Evolutionary conservation across 2,113 vertebrate genomes (phyloP), one percentile per base, ranked within the genome.

Genomic region (Uria aalge): DNA sequence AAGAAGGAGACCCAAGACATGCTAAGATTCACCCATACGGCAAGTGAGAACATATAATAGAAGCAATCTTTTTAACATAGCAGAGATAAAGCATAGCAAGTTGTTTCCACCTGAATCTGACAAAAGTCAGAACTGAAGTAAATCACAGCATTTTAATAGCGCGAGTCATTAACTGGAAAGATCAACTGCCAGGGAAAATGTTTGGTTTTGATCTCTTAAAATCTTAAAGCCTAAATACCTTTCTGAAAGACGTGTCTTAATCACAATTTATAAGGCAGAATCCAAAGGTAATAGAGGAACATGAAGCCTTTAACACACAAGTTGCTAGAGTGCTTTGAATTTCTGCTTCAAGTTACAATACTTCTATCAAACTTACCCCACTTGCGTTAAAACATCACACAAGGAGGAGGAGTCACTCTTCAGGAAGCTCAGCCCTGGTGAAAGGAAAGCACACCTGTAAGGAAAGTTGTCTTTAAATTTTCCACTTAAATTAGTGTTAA

Each of bases 361-460:
- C 15, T 57, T 29, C 30, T 43, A 4, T 27, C 38, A 48, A 34
- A 72, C 36, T 67, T 78, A 67, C 30, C 12, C 26, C 20, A 8
- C 13, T 48, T 29, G 13, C 12, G 24, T 11, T 5, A 29, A n/a
- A 52, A 26, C 30, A 52, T 5, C n/a, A 4, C 73, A 29, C 18
- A 3, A 22, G 3, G 7, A 56, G 3, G 7, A 56, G 3, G 5
- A 13, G 5, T 40, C 14, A 3, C 5, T 22, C n/a, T 24, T 64
- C 8, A 13, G 9, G 3, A 43, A 45, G 8, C 21, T 45, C 64
- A 90, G 8, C 9, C 6, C 13, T 2, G 9, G 3, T 1, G 2
- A 24, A 24, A 16, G 11, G 4, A 16, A 4, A 47, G 17, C 55
- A 38, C 7, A 15, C 14, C 15, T 2, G 0, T 0, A 15, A 11